phyloP scores from a whole-genome alignment of 2,888 invertebrate genomes.

The Trachelus iudaicus region DNA sequence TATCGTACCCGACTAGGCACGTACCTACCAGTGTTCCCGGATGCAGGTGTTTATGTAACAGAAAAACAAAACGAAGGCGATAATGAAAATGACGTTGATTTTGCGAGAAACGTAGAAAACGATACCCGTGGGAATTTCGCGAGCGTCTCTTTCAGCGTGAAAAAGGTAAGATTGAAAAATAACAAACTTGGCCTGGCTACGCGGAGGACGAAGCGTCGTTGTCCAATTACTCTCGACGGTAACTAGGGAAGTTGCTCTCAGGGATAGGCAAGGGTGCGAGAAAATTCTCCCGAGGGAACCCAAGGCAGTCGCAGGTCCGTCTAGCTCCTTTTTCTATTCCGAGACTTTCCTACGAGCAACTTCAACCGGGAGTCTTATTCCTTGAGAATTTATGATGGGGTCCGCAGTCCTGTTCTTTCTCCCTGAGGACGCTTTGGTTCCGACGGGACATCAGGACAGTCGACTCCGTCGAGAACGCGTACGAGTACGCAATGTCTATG shows the following conservation, averaged over 20 bases:
- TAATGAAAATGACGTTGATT: slow-evolving; percentile 6
- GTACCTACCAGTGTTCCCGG: too few relatives aligned
- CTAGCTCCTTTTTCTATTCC: not conserved
- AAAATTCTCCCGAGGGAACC: slow-evolving; percentile 2
- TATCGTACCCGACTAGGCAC: too few relatives aligned
- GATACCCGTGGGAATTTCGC: not conserved
- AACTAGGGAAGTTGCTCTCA: not conserved
- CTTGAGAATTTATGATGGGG: slow-evolving; percentile 18
- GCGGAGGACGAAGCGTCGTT: not conserved
- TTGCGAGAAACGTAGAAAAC: not conserved
- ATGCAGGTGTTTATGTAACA: not conserved
- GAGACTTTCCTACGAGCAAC: slow-evolving; percentile 6
- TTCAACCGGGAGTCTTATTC: slow-evolving; percentile 18
- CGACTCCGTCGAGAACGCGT: too few relatives aligned
- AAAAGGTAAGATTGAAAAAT: slow-evolving; percentile 38
- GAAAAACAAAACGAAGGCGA: slow-evolving; percentile 3
- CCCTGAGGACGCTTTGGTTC: too few relatives aligned
- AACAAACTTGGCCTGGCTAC: slow-evolving; percentile 25
- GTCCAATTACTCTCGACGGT: slow-evolving; percentile 6
- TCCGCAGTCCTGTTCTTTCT: slow-evolving; percentile 4
- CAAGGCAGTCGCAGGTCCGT: too few relatives aligned
- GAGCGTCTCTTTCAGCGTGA: not conserved
- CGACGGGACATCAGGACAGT: too few relatives aligned
- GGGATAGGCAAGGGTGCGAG: not conserved
- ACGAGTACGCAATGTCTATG: too few relatives aligned